These are phyloP conservation scores for Nasonia longicornis DNA, from an alignment of 1,140 invertebrate genomes.

Conservation along the genomic window DNA sequence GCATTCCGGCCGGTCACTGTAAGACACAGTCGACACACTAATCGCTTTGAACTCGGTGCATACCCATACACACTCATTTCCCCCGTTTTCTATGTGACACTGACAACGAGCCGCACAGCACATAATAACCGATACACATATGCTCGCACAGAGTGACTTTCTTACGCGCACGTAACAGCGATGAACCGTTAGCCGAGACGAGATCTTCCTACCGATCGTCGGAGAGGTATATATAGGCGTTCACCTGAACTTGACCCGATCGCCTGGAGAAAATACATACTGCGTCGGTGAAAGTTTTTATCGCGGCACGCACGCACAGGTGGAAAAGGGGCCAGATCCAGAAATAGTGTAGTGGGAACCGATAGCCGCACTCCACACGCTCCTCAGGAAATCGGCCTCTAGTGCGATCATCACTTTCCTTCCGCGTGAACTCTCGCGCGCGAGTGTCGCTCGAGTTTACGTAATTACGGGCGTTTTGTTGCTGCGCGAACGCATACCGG, in stretches of 20 bases:
- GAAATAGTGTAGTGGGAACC: background rate
- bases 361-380: background rate
- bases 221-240: background rate
- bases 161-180: background rate
- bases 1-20: too few species aligned
- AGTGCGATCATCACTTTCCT: conserved; percentile 13
- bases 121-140: too few species aligned
- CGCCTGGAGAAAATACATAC: conserved; percentile 4
- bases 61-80: too few species aligned
- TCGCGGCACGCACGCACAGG: background rate
- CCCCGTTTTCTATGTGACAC: too few species aligned
- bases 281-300: conserved; percentile 22
- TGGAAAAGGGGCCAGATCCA: background rate
- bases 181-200: background rate
- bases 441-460: conserved; percentile 1
- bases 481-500: background rate
- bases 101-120: too few species aligned
- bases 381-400: background rate
- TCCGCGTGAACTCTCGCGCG: background rate
- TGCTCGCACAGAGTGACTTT: background rate
- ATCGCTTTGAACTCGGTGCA: too few species aligned
- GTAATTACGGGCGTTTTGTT: conserved; percentile 26
- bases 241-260: conserved; percentile 8
- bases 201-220: background rate
- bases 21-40: too few species aligned